Conservation (phyloP, 1,140 invertebrate species). For the Triops longicaudatus region DNA sequence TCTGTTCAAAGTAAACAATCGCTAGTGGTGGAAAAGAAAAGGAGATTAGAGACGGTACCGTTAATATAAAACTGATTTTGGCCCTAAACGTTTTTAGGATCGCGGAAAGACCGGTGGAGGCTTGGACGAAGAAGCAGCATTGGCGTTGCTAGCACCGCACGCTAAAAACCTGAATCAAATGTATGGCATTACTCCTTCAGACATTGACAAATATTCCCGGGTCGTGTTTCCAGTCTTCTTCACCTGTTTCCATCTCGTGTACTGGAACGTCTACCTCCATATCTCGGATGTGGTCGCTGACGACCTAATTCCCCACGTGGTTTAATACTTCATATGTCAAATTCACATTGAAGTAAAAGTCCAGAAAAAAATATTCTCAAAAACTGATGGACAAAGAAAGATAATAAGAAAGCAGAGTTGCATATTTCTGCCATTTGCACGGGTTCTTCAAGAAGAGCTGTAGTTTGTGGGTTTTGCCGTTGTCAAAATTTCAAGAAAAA, state of each 20-base stretch:
- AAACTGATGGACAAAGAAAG: neutral
- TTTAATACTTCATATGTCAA: neutral
- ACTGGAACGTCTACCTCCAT: constrained; percentile 95
- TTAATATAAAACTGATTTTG: neutral
- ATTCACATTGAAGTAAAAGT: neutral
- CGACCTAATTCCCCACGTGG: constrained; percentile 57
- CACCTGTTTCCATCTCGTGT: constrained; percentile 95
- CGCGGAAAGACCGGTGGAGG: constrained; percentile 41
- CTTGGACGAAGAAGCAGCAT: constrained; percentile 37
- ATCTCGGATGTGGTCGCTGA: constrained; percentile 89
- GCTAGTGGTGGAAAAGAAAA: no score
- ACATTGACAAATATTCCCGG: constrained; percentile 93
- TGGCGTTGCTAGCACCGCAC: constrained; percentile 55
- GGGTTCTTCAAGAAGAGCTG: neutral
- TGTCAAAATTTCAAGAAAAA: constrained; percentile 1
- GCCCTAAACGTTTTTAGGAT: neutral
- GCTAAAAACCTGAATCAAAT: constrained; percentile 79
- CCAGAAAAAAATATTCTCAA: neutral
- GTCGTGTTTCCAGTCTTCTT: constrained; percentile 95
- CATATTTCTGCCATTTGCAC: neutral
- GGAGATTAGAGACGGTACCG: neutral
- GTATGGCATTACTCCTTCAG: constrained; percentile 80
- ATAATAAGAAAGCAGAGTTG: neutral
- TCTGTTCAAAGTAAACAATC: no score
- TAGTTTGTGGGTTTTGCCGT: neutral